Conservation (phyloP, 2,113 vertebrate genomes). For the Chiloscyllium plagiosum region DNA sequence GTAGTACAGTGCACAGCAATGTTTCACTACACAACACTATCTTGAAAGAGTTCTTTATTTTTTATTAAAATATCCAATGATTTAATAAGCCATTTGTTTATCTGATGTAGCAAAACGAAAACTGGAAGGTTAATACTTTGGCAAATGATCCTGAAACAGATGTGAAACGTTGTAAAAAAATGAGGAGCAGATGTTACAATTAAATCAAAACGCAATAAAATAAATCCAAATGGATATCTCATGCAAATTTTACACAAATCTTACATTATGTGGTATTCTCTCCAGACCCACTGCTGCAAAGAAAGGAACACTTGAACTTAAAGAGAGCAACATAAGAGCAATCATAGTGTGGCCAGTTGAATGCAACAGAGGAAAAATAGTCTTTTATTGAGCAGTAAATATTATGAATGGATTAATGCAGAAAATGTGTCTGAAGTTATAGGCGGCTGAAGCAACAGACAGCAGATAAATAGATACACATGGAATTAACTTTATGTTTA, state of each 20-base stretch:
- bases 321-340: not conserved
- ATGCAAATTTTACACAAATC: not conserved
- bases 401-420: not conserved
- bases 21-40: not conserved
- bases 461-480: not conserved
- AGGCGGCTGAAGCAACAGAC: not conserved
- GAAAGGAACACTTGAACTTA: not conserved
- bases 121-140: not conserved
- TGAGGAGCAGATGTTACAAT: slow-evolving; percentile 25
- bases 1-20: not conserved
- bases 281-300: not conserved
- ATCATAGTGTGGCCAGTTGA: not conserved
- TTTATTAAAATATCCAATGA: slow-evolving; percentile 10
- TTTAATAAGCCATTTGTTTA: slow-evolving; percentile 22
- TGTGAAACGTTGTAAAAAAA: not conserved
- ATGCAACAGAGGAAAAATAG: not conserved
- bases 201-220: slow-evolving; percentile 8
- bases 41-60: not conserved
- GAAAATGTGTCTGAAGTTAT: not conserved
- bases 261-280: not conserved
- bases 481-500: not conserved
- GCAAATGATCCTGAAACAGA: not conserved
- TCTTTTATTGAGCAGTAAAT: not conserved
- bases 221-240: not conserved
- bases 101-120: not conserved